These are phyloP conservation scores for Sminthurides aquaticus DNA, from an alignment of 2,888 invertebrate genomes.

Conservation along the genomic window DNA sequence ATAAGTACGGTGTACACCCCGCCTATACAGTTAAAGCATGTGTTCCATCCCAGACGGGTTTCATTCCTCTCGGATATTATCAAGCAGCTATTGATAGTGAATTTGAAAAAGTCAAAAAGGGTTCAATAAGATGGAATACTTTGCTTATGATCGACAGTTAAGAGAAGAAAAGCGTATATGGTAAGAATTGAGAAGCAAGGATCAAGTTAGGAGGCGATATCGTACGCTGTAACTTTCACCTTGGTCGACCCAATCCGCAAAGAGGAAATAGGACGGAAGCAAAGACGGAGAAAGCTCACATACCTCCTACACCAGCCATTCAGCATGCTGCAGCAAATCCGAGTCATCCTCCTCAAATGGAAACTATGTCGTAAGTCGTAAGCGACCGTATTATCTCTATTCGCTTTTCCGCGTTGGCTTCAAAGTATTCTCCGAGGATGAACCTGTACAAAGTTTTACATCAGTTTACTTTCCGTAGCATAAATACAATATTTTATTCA, in stretches of 20 bases:
- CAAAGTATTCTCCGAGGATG: too few species aligned
- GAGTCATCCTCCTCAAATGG: background rate
- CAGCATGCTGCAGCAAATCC: too few species aligned
- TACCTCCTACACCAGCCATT: too few species aligned
- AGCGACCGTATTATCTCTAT: too few species aligned
- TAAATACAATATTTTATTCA: constrained; percentile 33
- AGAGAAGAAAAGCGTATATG: constrained; percentile 19
- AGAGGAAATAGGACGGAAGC: background rate
- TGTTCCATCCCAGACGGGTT: too few species aligned
- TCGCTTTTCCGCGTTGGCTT: too few species aligned
- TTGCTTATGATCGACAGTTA: constrained; percentile 24
- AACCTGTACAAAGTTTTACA: too few species aligned
- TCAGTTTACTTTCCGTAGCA: constrained; percentile 33
- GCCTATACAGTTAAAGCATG: too few species aligned
- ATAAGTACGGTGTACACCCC: too few species aligned
- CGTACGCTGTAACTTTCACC: constrained; percentile 3
- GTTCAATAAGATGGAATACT: constrained; percentile 17
- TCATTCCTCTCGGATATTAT: background rate
- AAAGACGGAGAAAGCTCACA: too few species aligned
- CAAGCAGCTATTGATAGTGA: background rate
- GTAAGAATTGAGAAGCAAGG: constrained; percentile 22
- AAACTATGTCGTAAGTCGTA: too few species aligned
- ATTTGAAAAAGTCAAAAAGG: constrained; percentile 13
- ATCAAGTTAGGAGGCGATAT: constrained; percentile 25
- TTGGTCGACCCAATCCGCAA: background rate